Conservation (phyloP, 2,888 invertebrate species). For the Nezara viridula region DNA sequence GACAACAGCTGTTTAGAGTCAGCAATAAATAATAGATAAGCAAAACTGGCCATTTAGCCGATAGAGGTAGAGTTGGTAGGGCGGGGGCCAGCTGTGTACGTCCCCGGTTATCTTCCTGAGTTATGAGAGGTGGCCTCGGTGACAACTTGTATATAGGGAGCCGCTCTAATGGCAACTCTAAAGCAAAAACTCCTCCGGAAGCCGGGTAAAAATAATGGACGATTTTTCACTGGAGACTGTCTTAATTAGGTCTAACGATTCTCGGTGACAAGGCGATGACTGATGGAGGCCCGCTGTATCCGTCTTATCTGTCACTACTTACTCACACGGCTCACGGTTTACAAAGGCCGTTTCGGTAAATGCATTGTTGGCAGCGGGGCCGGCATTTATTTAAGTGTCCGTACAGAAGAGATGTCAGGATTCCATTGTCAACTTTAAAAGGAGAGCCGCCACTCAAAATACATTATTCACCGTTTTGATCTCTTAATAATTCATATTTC, state of each 20-base stretch:
- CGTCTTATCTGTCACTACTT: conserved; percentile 41
- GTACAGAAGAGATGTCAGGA: background rate
- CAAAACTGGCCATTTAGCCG: conserved; percentile 27
- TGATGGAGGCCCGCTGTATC: conserved; percentile 57
- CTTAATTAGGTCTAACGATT: conserved; percentile 65
- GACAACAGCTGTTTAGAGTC: conserved; percentile 49
- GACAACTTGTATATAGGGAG: conserved; percentile 52
- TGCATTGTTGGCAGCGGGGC: conserved; percentile 7
- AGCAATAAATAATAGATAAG: conserved; percentile 45
- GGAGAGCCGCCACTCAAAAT: background rate
- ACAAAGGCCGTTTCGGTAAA: background rate
- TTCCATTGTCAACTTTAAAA: background rate
- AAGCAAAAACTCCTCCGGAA: conserved; percentile 45
- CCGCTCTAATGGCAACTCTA: background rate
- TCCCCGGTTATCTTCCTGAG: conserved; percentile 36
- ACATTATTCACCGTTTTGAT: background rate
- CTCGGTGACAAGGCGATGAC: conserved; percentile 62
- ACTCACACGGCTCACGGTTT: background rate
- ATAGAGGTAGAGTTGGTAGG: background rate
- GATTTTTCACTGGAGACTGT: conserved; percentile 64
- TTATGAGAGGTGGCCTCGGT: conserved; percentile 54
- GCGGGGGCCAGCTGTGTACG: background rate
- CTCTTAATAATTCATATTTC: conserved; percentile 5
- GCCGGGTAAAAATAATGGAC: conserved; percentile 63
- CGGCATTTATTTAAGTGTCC: conserved; percentile 9